Evolutionary conservation across 64 coral and sea anemone genomes (phyloP).

Genomic region (Stylophora pistillata): DNA sequence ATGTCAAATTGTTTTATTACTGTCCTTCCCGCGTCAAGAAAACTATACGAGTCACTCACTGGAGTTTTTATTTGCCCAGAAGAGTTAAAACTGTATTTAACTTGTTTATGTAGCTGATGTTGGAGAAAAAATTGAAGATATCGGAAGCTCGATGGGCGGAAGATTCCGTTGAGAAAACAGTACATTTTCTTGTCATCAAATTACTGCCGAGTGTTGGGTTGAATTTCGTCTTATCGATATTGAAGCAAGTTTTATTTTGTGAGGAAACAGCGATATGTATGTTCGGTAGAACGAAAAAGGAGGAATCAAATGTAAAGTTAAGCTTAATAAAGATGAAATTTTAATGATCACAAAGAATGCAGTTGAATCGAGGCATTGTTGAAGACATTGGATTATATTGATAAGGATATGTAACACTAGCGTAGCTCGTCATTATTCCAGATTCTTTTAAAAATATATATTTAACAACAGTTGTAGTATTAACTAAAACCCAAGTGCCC

Average conservation of each 20-base stretch:
- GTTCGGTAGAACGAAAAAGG: neutral
- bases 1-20: neutral
- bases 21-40: neutral
- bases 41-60: neutral
- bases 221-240: neutral
- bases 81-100: neutral
- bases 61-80: neutral
- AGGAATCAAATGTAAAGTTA: neutral
- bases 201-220: neutral
- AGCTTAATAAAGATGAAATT: slow-evolving; percentile 6
- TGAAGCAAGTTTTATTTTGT: neutral
- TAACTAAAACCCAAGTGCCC: neutral
- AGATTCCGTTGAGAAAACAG: neutral
- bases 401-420: neutral
- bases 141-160: neutral
- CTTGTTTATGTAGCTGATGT: neutral
- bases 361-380: slow-evolving; percentile 21
- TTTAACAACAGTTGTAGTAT: neutral
- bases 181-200: neutral
- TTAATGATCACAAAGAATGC: slow-evolving; percentile 11
- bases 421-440: neutral
- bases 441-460: slow-evolving; percentile 3
- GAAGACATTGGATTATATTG: slow-evolving; percentile 6
- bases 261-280: neutral
- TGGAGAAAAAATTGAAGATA: neutral